Conservation (phyloP, 1,140 invertebrate genomes). For the Notospermus geniculatus region DNA sequence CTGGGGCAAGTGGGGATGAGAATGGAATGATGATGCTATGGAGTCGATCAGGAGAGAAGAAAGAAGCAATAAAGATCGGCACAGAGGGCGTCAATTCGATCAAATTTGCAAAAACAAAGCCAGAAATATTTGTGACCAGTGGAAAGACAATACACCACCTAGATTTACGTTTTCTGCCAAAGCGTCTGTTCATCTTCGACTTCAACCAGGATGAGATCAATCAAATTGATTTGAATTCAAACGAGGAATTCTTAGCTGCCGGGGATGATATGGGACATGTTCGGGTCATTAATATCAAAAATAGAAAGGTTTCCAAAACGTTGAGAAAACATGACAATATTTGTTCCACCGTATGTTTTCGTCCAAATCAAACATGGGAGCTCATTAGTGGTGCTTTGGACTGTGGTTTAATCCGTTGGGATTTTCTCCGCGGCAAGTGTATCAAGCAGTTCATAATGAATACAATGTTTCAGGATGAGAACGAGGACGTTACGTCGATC, state of each 20-base stretch:
- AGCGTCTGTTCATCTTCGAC: conserved; percentile 21
- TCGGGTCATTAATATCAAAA: conserved; percentile 39
- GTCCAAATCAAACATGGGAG: conserved; percentile 39
- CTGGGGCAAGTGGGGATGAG: not conserved
- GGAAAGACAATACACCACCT: not conserved
- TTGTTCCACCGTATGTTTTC: conserved; percentile 44
- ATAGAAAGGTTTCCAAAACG: conserved; percentile 44
- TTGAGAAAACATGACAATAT: conserved; percentile 50
- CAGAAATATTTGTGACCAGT: not conserved
- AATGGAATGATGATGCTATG: conserved; percentile 4
- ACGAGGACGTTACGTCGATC: conserved; percentile 29
- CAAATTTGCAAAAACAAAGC: not conserved
- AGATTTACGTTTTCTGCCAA: not conserved
- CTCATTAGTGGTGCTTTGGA: conserved; percentile 45
- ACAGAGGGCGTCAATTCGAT: not conserved
- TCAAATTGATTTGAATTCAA: conserved; percentile 33
- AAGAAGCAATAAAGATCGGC: not conserved
- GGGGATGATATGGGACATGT: conserved; percentile 49
- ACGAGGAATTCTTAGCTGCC: conserved; percentile 43
- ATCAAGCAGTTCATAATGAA: conserved; percentile 48
- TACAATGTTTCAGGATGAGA: conserved; percentile 35
- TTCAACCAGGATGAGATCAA: conserved; percentile 47
- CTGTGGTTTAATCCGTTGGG: conserved; percentile 47
- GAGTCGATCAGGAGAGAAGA: not conserved
- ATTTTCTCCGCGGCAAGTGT: conserved; percentile 42